Evolutionary conservation across 2,113 vertebrate genomes (phyloP).

Genomic region (Zapus hudsonius): DNA sequence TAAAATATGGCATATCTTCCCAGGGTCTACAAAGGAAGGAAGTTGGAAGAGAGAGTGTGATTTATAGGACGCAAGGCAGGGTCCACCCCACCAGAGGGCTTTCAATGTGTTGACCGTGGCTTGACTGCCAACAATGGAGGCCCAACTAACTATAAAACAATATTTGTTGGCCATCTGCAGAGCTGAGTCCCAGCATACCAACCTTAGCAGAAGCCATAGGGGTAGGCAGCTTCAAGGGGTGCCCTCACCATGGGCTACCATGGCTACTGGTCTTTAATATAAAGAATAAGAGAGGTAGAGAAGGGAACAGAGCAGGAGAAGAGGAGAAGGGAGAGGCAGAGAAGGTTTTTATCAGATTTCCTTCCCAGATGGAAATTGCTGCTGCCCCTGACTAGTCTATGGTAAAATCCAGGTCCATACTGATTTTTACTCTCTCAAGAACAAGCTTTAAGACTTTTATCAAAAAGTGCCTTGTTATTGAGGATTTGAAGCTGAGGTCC

Average conservation of each 20-base stretch:
- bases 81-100: background rate
- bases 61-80: background rate
- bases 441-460: constrained; percentile 76
- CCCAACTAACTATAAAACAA: background rate
- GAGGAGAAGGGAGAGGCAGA: background rate
- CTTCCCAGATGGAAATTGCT: background rate
- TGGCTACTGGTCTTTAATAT: background rate
- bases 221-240: constrained; percentile 43
- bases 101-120: constrained; percentile 39
- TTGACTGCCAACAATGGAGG: constrained; percentile 23
- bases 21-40: background rate
- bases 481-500: constrained; percentile 81
- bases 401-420: background rate
- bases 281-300: background rate
- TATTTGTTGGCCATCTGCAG: background rate
- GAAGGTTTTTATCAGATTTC: background rate
- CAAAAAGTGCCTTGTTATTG: constrained; percentile 83
- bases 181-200: background rate
- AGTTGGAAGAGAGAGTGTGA: too few relatives aligned
- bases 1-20: background rate
- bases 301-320: background rate
- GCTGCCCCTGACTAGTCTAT: background rate
- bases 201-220: too few relatives aligned
- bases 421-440: constrained; percentile 62
- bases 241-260: background rate